Evolutionary conservation across 2,888 invertebrate species (phyloP), one percentile per base, ranked within the genome.

Genomic region (Cremastobaeus sp.): DNA sequence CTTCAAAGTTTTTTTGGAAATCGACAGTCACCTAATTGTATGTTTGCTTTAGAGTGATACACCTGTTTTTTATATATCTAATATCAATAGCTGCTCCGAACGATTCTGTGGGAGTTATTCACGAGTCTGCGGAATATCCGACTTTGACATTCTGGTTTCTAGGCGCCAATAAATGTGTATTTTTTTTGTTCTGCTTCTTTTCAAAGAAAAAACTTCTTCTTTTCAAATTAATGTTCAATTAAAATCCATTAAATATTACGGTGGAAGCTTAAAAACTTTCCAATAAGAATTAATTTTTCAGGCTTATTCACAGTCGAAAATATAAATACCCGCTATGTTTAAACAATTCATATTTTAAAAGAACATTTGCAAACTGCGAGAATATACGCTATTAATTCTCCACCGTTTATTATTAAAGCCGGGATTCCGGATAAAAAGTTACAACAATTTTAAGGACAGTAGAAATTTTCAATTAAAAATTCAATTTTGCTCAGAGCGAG

Each of bases 31-130:
- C 11, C 35, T 59, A 59, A 59, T 59, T 47, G 47, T 47, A 47
- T 35, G 28, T 45, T 47, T 12, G 35, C 37, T 14, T 47, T 47
- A 47, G 17, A 59, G 17, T 47, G 45, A 35, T 59, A 47, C 59
- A 59, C 59, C 59, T 59, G 59, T 59, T 59, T 45, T 47, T 35
- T 47, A 45, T 59, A 25, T 35, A 25, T 17, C 17, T 45, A 57
- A 35, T 59, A 59, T 59, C 47, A 37, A 15, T 59, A 35, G 35
- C 45, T 37, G 21, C 35, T 59, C 47, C 45, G 28, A 15, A 34
- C 34, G 57, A 20, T n/a, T n/a, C 43, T 43, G 6, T n/a, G 21
- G 14, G 34, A 34, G 32, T 21, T 57, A 57, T 57, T 57, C 45
- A 57, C 45, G n/a, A 57, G 18, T 12, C 12, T 20, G 9, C 17